phyloP scores from a whole-genome alignment of 2,113 vertebrate species.

The Corydoras sp. region DNA sequence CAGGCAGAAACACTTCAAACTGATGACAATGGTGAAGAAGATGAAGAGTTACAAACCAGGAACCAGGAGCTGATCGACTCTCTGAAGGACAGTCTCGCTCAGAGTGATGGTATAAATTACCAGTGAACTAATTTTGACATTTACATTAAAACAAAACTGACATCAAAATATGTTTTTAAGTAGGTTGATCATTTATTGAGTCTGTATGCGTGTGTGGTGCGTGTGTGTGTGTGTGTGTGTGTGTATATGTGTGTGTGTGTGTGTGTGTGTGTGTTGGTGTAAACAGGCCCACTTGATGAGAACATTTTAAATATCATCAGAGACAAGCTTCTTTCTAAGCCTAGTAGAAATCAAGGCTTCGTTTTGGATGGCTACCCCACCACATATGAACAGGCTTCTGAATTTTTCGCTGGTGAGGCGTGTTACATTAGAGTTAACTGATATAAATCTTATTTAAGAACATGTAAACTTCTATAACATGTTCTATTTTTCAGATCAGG shows the following conservation, averaged over 20 bases:
- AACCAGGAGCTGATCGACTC: slow-evolving; percentile 63
- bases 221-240: background rate
- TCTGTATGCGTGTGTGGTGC: too few relatives aligned
- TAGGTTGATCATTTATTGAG: too few relatives aligned
- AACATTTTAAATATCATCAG: slow-evolving; percentile 67
- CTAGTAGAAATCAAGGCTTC: slow-evolving; percentile 87
- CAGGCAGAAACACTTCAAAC: slow-evolving; percentile 50
- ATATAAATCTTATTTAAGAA: background rate
- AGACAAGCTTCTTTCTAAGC: slow-evolving; percentile 80
- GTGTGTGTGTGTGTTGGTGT: slow-evolving; percentile 3
- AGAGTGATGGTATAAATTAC: slow-evolving; percentile 60
- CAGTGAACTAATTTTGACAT: background rate
- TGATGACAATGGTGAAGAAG: slow-evolving; percentile 48
- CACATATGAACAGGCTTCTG: slow-evolving; percentile 74
- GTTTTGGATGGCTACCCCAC: slow-evolving; percentile 84
- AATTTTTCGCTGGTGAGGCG: slow-evolving; percentile 74
- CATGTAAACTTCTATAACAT: background rate
- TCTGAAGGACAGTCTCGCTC: slow-evolving; percentile 70
- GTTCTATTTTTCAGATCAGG: slow-evolving; percentile 55
- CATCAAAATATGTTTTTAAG: too few relatives aligned
- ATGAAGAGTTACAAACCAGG: slow-evolving; percentile 46
- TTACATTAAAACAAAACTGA: too few relatives aligned
- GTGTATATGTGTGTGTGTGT: background rate
- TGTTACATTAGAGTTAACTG: background rate
- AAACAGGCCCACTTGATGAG: slow-evolving; percentile 68